These are phyloP conservation scores for Caenorhabditis angaria DNA, from an alignment of 2,888 invertebrate genomes.

Conservation along the genomic window DNA sequence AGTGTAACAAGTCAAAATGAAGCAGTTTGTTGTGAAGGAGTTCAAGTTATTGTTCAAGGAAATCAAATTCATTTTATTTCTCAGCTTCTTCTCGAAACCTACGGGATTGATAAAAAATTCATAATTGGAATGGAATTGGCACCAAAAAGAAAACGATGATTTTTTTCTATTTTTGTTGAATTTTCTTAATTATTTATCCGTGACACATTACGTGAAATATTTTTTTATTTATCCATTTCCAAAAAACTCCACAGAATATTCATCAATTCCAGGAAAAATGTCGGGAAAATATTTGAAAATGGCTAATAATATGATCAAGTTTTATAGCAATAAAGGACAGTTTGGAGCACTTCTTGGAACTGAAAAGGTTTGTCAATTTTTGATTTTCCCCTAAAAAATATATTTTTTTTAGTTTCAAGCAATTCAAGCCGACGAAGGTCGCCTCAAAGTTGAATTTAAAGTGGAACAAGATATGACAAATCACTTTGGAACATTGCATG, in stretches of 20 bases:
- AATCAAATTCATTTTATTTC: constrained; percentile 60
- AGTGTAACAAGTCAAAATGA: constrained; percentile 82
- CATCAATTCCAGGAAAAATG: constrained; percentile 25
- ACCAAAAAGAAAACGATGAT: constrained; percentile 61
- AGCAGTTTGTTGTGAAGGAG: constrained; percentile 77
- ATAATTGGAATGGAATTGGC: constrained; percentile 67
- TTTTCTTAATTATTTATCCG: constrained; percentile 5
- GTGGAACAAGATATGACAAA: constrained; percentile 62
- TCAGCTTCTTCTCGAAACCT: constrained; percentile 48
- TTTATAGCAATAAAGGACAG: constrained; percentile 11
- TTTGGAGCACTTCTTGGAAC: constrained; percentile 22
- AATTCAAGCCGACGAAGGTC: constrained; percentile 56
- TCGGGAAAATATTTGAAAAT: constrained; percentile 29
- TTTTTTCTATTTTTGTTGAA: constrained; percentile 10
- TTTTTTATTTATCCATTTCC: neutral
- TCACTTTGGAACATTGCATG: constrained; percentile 61
- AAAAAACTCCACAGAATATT: neutral
- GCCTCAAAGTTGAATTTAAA: constrained; percentile 63
- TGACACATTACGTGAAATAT: too few species aligned
- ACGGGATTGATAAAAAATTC: constrained; percentile 66
- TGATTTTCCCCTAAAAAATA: too few species aligned
- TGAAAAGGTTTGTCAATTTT: constrained; percentile 9
- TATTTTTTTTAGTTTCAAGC: constrained; percentile 32
- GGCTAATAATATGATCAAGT: constrained; percentile 25
- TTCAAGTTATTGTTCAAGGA: constrained; percentile 68